Evolutionary conservation across 2,797 vertebrate species (phyloP).

Genomic region (Odontamblyopus rebecca): DNA sequence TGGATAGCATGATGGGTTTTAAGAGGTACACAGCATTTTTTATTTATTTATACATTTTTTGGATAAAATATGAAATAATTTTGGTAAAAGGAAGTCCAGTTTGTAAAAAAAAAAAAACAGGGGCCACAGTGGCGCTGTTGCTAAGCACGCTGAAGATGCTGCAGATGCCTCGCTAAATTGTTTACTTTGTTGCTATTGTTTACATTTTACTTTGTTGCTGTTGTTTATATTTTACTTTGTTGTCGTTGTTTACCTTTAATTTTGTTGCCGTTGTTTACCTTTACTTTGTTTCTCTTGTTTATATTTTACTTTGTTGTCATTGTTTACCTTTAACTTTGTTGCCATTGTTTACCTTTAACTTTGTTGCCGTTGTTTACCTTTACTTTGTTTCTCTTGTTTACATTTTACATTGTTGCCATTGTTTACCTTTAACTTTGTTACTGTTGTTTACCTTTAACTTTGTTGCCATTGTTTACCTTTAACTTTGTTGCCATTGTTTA

Average conservation of each 20-base stretch:
- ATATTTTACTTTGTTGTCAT: not conserved
- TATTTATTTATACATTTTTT: not conserved
- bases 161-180: not conserved
- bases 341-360: not conserved
- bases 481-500: too few relatives aligned
- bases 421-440: not conserved
- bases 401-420: not conserved
- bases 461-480: too few relatives aligned
- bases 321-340: not conserved
- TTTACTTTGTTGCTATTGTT: not conserved
- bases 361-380: not conserved
- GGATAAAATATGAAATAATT: not conserved
- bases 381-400: not conserved
- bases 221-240: not conserved
- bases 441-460: too few relatives aligned
- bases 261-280: not conserved
- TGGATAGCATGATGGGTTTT: not conserved
- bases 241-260: not conserved
- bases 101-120: not conserved
- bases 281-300: not conserved
- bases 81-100: not conserved
- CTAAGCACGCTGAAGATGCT: not conserved
- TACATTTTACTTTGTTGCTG: not conserved
- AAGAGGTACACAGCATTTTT: not conserved
- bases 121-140: not conserved